These are phyloP conservation scores for Adineta ricciae DNA, from an alignment of 2,888 invertebrate species.

Conservation along the genomic window DNA sequence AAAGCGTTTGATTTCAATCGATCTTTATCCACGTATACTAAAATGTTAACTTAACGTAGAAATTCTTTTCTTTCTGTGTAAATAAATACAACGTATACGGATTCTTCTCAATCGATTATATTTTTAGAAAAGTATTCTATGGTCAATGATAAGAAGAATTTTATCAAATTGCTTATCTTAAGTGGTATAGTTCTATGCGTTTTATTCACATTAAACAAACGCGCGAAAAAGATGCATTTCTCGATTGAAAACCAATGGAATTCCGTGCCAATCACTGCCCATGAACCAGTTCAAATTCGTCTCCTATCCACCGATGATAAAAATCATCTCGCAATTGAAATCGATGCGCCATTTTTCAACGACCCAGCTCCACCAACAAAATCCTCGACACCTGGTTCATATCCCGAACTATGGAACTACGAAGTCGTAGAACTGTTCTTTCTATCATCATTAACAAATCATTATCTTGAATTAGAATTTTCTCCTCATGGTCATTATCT, in stretches of 20 bases:
- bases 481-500: conserved; percentile 52
- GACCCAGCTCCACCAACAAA: conserved; percentile 42
- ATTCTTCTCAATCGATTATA: too few species aligned
- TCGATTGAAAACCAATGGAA: not conserved
- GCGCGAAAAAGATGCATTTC: not conserved
- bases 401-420: conserved; percentile 49
- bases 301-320: conserved; percentile 26
- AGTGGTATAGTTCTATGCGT: not conserved
- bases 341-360: conserved; percentile 49
- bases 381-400: conserved; percentile 38
- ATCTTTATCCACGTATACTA: too few species aligned
- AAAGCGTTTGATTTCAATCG: too few species aligned
- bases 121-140: not conserved
- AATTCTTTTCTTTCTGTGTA: too few species aligned
- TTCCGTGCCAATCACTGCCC: not conserved
- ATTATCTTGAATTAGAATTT: conserved; percentile 54
- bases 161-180: not conserved
- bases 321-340: conserved; percentile 37
- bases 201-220: too few species aligned
- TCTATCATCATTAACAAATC: not conserved
- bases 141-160: not conserved
- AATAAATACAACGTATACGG: too few species aligned
- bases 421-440: conserved; percentile 54
- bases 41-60: too few species aligned
- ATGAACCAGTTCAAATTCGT: not conserved